A percentile compares a stretch with the other conserved stretches of the same genome.
Conservation (phyloP, 2,888 invertebrate species). For the Caprella mutica region DNA sequence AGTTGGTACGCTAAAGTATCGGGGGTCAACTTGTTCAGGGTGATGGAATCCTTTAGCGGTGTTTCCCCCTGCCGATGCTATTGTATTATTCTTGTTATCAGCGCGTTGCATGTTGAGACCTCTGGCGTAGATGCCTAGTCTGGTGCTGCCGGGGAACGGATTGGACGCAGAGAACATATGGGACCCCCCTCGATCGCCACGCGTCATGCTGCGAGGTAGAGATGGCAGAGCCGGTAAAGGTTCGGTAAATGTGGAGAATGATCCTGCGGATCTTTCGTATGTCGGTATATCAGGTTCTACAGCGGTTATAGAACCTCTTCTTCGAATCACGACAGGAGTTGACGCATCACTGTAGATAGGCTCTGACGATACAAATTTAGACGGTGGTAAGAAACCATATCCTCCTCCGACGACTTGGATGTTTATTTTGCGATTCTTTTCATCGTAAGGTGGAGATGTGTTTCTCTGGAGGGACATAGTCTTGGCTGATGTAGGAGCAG, state of each 20-base stretch:
- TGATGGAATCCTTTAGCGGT: conserved; percentile 33
- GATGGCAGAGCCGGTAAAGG: conserved; percentile 13
- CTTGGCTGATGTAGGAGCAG: conserved; percentile 21
- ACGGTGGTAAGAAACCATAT: conserved; percentile 30
- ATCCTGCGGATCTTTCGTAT: conserved; percentile 30
- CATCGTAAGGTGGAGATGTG: conserved; percentile 31
- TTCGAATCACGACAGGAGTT: conserved; percentile 31
- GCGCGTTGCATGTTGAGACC: conserved; percentile 17
- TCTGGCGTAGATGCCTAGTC: conserved; percentile 17
- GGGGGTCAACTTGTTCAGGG: conserved; percentile 31
- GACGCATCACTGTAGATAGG: conserved; percentile 33
- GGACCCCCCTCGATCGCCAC: conserved; percentile 5
- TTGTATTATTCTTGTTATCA: conserved; percentile 29
- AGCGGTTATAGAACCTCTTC: conserved; percentile 28
- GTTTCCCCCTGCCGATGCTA: conserved; percentile 15
- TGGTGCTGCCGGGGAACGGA: conserved; percentile 17
- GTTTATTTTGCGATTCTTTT: conserved; percentile 11
- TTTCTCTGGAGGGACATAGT: conserved; percentile 46
- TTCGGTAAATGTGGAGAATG: conserved; percentile 32
- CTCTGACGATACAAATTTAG: conserved; percentile 32
- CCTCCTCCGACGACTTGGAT: conserved; percentile 33
- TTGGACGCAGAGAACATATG: conserved; percentile 6
- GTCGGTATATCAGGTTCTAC: conserved; percentile 33
- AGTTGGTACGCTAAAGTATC: conserved; percentile 33
- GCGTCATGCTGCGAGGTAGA: conserved; percentile 24